phyloP scores from a whole-genome alignment of 2,797 vertebrate genomes.

The Ctenochaetus hawaiiensis region DNA sequence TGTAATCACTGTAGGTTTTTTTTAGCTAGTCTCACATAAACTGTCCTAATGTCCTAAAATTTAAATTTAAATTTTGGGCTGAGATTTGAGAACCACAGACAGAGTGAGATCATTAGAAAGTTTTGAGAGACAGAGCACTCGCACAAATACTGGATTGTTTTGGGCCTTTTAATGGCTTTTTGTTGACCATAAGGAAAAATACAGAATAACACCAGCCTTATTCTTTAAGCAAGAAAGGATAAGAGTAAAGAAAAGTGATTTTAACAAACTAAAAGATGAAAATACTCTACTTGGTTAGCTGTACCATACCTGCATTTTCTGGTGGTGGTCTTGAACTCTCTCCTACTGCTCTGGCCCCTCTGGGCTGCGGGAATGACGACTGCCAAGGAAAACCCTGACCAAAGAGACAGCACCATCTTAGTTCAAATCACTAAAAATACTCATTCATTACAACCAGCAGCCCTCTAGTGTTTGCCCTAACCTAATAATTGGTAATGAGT shows the following conservation, averaged over 20 bases:
- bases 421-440: background rate
- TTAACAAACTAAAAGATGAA: background rate
- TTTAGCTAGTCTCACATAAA: background rate
- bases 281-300: background rate
- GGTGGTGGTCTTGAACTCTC: conserved; percentile 87
- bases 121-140: background rate
- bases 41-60: no score
- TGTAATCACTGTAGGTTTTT: no score
- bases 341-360: conserved; percentile 87
- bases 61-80: background rate
- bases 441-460: conserved; percentile 31
- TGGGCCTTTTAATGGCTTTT: background rate
- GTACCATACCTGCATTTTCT: conserved; percentile 89
- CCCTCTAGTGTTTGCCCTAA: conserved; percentile 39
- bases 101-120: background rate
- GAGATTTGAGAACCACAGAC: background rate
- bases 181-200: background rate
- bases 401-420: conserved; percentile 27
- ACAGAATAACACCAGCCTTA: background rate
- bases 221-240: background rate
- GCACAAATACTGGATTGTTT: background rate
- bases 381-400: conserved; percentile 92
- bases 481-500: conserved; percentile 34
- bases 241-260: background rate
- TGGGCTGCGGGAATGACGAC: conserved; percentile 88